These are phyloP conservation scores for Watsonalla cultraria DNA, from an alignment of 2,888 invertebrate genomes.

Conservation along the genomic window DNA sequence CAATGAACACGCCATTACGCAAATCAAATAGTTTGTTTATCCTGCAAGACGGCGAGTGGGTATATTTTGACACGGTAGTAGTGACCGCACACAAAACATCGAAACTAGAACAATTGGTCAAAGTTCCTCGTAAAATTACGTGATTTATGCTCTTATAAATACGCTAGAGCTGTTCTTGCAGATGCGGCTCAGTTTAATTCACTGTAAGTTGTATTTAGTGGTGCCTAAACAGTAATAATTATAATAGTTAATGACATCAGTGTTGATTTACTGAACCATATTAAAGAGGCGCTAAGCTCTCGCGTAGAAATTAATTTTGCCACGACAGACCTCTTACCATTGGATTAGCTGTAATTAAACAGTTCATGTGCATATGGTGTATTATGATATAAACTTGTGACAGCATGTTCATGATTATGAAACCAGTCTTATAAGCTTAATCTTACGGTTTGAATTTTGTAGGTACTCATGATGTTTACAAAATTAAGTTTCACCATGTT, in stretches of 20 bases:
- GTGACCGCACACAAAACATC: constrained; percentile 5
- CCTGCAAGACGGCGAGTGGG: constrained; percentile 3
- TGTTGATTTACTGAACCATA: neutral
- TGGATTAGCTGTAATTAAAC: neutral
- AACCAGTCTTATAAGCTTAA: too few species aligned
- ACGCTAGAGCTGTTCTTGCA: constrained; percentile 2
- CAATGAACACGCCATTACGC: constrained; percentile 17
- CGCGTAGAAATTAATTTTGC: neutral
- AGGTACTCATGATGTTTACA: too few species aligned
- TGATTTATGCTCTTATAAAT: constrained; percentile 41
- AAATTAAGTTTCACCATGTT: too few species aligned
- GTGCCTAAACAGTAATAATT: neutral
- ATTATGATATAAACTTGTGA: neutral
- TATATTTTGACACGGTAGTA: constrained; percentile 9
- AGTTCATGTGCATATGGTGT: neutral
- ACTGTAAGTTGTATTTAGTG: neutral
- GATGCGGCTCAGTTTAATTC: too few species aligned
- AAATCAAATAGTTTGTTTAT: constrained; percentile 27
- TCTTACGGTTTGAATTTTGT: too few species aligned
- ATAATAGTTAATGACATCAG: neutral
- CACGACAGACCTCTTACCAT: neutral
- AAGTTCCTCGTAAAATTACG: constrained; percentile 36
- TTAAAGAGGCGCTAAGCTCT: neutral
- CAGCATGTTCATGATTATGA: too few species aligned
- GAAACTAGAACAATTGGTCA: constrained; percentile 37